Evolutionary conservation across 2,113 vertebrate genomes (phyloP).

Genomic region (Lagopus leucura): DNA sequence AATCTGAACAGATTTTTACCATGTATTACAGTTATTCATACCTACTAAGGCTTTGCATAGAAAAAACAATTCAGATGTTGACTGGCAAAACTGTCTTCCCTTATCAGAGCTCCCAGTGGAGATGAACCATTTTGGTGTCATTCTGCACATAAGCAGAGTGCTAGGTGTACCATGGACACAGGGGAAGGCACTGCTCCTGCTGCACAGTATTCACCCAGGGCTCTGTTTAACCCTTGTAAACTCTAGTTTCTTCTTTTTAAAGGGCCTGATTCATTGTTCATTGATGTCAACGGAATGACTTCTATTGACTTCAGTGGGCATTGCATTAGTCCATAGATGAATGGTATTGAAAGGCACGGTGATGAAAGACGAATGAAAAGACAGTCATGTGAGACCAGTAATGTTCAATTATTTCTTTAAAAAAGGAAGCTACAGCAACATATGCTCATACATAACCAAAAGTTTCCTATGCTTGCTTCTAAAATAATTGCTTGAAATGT

Average conservation of each 20-base stretch:
- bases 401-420: constrained; percentile 15
- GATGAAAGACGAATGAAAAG: constrained; percentile 63
- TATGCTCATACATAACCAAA: background rate
- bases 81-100: background rate
- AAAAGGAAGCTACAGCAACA: background rate
- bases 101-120: constrained; percentile 14
- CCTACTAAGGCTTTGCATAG: background rate
- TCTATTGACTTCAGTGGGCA: constrained; percentile 55
- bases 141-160: background rate
- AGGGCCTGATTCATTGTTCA: constrained; percentile 53
- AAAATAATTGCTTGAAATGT: background rate
- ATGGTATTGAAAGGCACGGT: constrained; percentile 54
- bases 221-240: constrained; percentile 59
- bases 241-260: constrained; percentile 50
- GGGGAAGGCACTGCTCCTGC: background rate
- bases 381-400: background rate
- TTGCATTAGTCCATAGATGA: constrained; percentile 64
- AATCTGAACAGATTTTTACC: constrained; percentile 40
- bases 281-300: constrained; percentile 62
- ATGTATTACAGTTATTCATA: constrained; percentile 22
- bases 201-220: background rate
- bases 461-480: background rate
- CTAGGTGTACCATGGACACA: background rate
- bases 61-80: constrained; percentile 4
- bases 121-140: background rate